Conservation (phyloP, 2,888 invertebrate species). For the Sminthurides aquaticus region DNA sequence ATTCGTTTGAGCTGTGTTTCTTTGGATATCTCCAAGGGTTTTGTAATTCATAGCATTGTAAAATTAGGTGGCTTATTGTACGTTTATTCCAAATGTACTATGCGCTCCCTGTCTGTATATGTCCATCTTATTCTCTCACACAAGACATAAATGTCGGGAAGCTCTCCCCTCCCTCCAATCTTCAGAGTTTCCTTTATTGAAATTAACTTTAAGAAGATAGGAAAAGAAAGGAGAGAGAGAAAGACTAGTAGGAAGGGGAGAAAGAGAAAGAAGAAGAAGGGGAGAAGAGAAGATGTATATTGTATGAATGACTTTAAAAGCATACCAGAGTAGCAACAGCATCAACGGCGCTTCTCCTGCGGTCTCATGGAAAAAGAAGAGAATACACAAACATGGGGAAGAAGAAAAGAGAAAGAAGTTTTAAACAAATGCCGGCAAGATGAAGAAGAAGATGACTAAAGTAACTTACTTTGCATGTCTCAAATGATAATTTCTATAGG, state of each 20-base stretch:
- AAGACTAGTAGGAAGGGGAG: background rate
- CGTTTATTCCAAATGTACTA: too few species aligned
- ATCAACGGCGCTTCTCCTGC: background rate
- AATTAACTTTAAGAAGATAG: too few species aligned
- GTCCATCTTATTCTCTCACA: too few species aligned
- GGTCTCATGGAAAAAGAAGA: background rate
- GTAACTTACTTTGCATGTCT: background rate
- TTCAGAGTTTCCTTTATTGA: too few species aligned
- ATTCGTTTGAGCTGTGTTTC: background rate
- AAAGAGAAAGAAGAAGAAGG: background rate
- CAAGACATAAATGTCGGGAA: too few species aligned
- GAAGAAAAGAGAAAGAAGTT: too few species aligned
- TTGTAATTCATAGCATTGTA: background rate
- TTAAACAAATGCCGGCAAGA: background rate
- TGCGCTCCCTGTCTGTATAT: too few species aligned
- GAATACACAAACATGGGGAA: background rate
- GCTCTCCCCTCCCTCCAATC: too few species aligned
- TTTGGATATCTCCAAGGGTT: background rate
- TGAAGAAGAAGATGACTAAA: background rate
- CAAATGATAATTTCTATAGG: background rate
- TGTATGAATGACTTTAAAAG: too few species aligned
- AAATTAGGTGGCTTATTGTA: background rate
- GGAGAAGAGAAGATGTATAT: background rate
- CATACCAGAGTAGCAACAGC: too few species aligned
- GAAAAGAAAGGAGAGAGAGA: background rate